phyloP scores from a whole-genome alignment of 23 tunicate genomes.

The Diplosoma virens region DNA sequence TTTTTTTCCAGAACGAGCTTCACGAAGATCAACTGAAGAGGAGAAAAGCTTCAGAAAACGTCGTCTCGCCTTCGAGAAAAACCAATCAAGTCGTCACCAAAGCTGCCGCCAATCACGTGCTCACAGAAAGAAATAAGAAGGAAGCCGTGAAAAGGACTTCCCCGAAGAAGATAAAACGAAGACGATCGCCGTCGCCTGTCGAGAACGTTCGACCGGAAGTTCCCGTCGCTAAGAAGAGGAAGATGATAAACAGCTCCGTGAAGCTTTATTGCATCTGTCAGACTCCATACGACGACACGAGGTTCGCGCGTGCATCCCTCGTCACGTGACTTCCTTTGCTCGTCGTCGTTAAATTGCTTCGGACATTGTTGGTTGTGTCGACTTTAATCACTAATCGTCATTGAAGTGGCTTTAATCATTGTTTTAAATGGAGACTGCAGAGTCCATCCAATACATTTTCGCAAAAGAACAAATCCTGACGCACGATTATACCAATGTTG shows the following conservation, averaged over 20 bases:
- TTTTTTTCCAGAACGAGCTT: slow-evolving; percentile 61
- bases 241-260: slow-evolving; percentile 52
- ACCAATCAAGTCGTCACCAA: slow-evolving; percentile 19
- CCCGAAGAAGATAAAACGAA: slow-evolving; percentile 23
- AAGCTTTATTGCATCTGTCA: slow-evolving; percentile 78
- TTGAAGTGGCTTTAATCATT: no score
- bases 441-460: no score
- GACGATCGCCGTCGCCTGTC: slow-evolving; percentile 6
- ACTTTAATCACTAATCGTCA: no score
- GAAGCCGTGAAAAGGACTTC: background rate
- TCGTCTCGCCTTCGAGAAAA: background rate
- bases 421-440: no score
- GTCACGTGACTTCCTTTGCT: no score
- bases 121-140: slow-evolving; percentile 54
- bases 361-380: no score
- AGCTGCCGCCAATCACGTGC: slow-evolving; percentile 4
- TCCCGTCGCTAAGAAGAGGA: slow-evolving; percentile 35
- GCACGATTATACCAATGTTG: no score
- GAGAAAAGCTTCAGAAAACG: background rate
- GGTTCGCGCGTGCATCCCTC: no score
- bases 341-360: no score
- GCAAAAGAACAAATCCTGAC: no score
- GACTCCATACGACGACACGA: slow-evolving; percentile 81
- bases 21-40: slow-evolving; percentile 53
- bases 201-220: background rate